phyloP scores from a whole-genome alignment of 1,140 invertebrate species.

The Spodoptera frugiperda region DNA sequence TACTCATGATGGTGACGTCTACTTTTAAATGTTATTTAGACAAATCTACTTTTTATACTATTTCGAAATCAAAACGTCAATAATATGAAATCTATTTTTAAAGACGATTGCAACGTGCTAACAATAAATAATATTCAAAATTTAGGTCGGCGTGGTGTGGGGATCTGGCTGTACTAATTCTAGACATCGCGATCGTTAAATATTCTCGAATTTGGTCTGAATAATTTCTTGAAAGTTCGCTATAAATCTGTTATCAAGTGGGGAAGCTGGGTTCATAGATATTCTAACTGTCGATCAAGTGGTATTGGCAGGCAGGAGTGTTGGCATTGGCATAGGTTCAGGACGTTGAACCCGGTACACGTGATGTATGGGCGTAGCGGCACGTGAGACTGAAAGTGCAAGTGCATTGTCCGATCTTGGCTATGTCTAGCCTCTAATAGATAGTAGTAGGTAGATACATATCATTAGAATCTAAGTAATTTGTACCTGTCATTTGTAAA shows the following conservation, averaged over 20 bases:
- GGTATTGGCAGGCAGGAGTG: constrained; percentile 59
- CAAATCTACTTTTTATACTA: no score
- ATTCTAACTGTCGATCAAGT: constrained; percentile 42
- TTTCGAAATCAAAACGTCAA: not conserved
- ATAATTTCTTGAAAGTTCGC: not conserved
- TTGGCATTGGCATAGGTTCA: constrained; percentile 75
- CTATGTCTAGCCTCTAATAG: constrained; percentile 1
- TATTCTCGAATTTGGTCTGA: not conserved
- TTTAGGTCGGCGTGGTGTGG: constrained; percentile 22
- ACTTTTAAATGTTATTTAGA: no score
- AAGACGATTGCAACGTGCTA: constrained; percentile 1
- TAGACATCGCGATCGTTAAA: not conserved
- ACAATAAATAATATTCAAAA: constrained; percentile 11
- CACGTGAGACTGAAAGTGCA: constrained; percentile 57
- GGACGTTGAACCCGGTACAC: constrained; percentile 66
- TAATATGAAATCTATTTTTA: constrained; percentile 9
- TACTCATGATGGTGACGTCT: no score
- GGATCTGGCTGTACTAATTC: not conserved
- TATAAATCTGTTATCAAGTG: constrained; percentile 5
- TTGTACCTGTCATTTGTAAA: no score
- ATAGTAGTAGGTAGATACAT: not conserved
- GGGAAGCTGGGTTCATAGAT: not conserved
- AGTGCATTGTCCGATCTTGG: constrained; percentile 54
- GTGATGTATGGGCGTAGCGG: constrained; percentile 44
- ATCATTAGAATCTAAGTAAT: not conserved